Conservation (phyloP, 2,113 vertebrate genomes). For the Poecilia latipinna region DNA sequence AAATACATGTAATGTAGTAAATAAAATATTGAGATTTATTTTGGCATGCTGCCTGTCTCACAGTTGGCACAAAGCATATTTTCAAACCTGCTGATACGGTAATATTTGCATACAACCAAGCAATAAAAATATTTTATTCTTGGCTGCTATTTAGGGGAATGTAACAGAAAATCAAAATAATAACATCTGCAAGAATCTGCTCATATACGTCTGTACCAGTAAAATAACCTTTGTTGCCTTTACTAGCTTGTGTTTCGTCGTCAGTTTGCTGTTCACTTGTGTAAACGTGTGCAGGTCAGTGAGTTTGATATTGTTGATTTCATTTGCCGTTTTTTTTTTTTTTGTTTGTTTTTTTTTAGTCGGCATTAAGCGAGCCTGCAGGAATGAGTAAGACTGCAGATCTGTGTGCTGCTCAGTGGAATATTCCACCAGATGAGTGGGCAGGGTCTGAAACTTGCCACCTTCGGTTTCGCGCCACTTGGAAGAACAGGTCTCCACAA, state of each 20-base stretch:
- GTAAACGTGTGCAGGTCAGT: background rate
- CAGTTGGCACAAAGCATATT: background rate
- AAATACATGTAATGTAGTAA: no score
- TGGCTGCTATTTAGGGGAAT: background rate
- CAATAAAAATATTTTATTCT: background rate
- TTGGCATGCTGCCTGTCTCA: background rate
- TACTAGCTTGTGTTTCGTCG: no score
- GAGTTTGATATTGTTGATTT: constrained; percentile 4
- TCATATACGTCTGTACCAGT: no score
- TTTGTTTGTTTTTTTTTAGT: constrained; percentile 25
- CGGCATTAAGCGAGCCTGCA: constrained; percentile 19
- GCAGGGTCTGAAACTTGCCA: background rate
- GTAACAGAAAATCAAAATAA: background rate
- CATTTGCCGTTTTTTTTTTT: constrained; percentile 18
- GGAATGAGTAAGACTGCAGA: background rate
- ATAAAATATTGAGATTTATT: background rate
- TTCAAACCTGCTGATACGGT: no score
- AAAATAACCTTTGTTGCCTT: no score
- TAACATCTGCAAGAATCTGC: no score
- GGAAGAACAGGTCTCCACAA: constrained; percentile 23
- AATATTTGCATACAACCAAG: background rate
- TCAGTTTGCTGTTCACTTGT: no score
- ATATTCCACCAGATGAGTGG: constrained; percentile 50
- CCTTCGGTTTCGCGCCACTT: background rate
- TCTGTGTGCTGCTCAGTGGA: constrained; percentile 25